phyloP scores from a whole-genome alignment of 2,113 vertebrate genomes.

The Calyptommatus sinebrachiatus region DNA sequence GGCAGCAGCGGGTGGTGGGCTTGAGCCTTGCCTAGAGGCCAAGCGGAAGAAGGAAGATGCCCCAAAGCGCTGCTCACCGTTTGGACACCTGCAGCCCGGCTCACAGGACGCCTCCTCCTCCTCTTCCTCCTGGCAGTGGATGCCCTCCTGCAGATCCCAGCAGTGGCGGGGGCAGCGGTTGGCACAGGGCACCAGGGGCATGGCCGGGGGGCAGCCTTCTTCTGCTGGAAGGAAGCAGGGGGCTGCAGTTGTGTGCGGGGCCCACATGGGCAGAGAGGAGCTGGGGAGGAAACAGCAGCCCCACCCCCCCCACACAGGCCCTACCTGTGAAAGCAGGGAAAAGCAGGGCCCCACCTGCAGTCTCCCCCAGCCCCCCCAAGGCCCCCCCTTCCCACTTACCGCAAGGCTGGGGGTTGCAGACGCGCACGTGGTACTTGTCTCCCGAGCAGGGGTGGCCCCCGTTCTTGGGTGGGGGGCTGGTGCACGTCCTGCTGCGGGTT shows the following conservation, averaged over 20 bases:
- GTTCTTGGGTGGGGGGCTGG: conserved; percentile 88
- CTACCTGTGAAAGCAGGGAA: no score
- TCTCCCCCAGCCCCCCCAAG: no score
- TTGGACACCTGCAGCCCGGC: conserved; percentile 79
- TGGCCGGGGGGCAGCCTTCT: conserved; percentile 73
- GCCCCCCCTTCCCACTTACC: conserved; percentile 63
- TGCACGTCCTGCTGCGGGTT: conserved; percentile 80
- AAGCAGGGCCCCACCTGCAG: no score
- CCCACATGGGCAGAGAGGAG: neutral
- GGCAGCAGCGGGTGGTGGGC: no score
- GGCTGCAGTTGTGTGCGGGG: neutral
- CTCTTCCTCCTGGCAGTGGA: conserved; percentile 68
- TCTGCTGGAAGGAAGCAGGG: conserved; percentile 26
- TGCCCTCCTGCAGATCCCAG: conserved; percentile 84
- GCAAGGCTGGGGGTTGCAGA: conserved; percentile 83
- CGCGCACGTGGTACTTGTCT: conserved; percentile 81
- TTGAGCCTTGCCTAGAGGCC: neutral
- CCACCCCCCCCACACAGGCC: neutral
- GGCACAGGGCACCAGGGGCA: conserved; percentile 77
- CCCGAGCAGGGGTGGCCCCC: conserved; percentile 79
- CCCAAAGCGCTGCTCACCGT: conserved; percentile 56
- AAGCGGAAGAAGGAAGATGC: no score
- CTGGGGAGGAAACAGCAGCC: neutral
- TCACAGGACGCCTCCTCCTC: conserved; percentile 71
- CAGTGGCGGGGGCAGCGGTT: conserved; percentile 82